Evolutionary conservation across 2,797 vertebrate genomes (phyloP), one percentile per base, ranked within the genome.

Genomic region (Triplophysa bombifrons): DNA sequence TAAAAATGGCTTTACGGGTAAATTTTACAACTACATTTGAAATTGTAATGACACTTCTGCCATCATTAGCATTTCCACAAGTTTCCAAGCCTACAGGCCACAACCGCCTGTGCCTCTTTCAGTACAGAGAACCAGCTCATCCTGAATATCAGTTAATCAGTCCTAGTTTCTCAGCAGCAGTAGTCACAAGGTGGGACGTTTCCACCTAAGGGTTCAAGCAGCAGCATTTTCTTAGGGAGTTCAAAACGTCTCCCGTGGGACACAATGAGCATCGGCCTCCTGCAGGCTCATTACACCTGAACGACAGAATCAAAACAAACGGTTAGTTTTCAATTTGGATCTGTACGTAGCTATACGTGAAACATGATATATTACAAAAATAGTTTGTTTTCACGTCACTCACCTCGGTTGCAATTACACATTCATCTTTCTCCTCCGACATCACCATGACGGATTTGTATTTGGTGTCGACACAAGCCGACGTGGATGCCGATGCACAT

Each of bases 361-460:
- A 46, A 46, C 4, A 0, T 34, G 34, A 46, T 10, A 10, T 12
- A 12, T 12, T 48, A 14, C 25, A 48, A 48, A 48, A 3, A 12
- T 12, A 0, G 1, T n/a, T 20, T 11, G n/a, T 20, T 13, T 12
- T 25, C 3, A 25, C 2, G 46, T 27, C 0, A 87, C 94, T 96
- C 94, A 90, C 98, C 97, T 99, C 98, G 80, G 98, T 99, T 92
- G 98, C 98, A 88, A 99, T 97, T 90, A 99, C 96, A 90, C 98
- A 99, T 93, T 99, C 98, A 0, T 99, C 97, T 91, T 98, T 97
- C 86, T 97, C 96, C 88, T 97, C 96, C 63, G 96, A 99, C 93
- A 99, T 96, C 89, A 99, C 97, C 89, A 96, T 98, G 91, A 99
- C 97, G 80, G 98, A 99, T 95, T 98, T 97, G 94, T 99, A 99